Base-by-base conservation (phyloP, 2,797 vertebrate genomes). In the Oreochromis mossambicus region DNA sequence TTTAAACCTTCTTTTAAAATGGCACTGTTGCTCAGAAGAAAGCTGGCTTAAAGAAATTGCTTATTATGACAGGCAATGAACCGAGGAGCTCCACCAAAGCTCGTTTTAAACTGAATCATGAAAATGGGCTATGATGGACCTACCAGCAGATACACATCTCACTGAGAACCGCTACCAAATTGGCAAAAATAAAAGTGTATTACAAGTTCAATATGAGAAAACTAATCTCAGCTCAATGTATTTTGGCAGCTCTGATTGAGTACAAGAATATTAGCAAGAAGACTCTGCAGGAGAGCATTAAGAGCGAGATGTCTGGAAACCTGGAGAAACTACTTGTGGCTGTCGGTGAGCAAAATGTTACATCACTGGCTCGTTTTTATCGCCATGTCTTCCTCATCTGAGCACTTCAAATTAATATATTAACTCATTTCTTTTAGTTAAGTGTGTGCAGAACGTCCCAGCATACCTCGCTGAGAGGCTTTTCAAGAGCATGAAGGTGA, bases 201-300 rank as follows among this genome's bases (percentile, higher is more conserved):
- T 68, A 68, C 38, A 46, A 7, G 21, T 70, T 70, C 8, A 46
- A 26, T 17, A 14, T 70, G 66, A 46, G 66, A 43, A 41, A 46
- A 70, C 7, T 46, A 70, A 70, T 46, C 36, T 24, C 21, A 11
- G 7, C 11, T 75, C 5, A 1, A n/a, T 43, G 8, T 91, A 8
- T 89, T 84, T 89, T 46, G 77, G 58, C 92, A 98, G 98, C 95
- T 77, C 94, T 98, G 92, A 94, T 97, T 2, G 97, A 97, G 84
- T 98, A 98, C 92, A 97, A 96, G 95, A 96, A 77, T 29, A 89
- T 98, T 10, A 96, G 96, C 83, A 97, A 97, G 84, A 98, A 97
- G 94, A 96, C 95, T 77, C 96, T 98, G 56, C 97, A 97, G 93
- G 96, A 98, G 68, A 98, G 97, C 94, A 97, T 98, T 41, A 95